These are phyloP conservation scores for Gobio gobio DNA, from an alignment of 2,113 vertebrate species.

Conservation along the genomic window DNA sequence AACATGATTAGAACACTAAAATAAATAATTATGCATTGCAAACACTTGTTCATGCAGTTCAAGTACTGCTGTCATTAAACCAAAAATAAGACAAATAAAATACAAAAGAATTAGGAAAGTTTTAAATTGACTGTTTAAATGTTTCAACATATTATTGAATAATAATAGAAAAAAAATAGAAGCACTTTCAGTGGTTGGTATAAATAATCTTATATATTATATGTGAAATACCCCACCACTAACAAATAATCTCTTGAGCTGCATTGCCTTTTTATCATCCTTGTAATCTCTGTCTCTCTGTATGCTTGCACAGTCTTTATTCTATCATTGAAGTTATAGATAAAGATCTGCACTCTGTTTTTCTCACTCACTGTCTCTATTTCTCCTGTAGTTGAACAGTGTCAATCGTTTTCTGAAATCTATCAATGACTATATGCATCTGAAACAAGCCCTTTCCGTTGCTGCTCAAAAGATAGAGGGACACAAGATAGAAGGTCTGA, in stretches of 20 bases:
- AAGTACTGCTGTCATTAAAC: not conserved
- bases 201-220: not conserved
- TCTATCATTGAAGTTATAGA: not conserved
- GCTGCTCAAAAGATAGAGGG: conserved; percentile 76
- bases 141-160: not conserved
- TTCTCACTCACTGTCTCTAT: not conserved
- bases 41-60: not conserved
- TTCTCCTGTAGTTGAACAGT: conserved; percentile 66
- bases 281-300: not conserved
- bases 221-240: not conserved
- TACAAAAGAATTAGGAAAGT: not conserved
- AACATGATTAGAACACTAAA: too few relatives aligned
- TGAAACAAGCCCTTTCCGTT: conserved; percentile 68
- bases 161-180: not conserved
- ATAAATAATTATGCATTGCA: not conserved
- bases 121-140: not conserved
- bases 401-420: conserved; percentile 72
- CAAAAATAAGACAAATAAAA: not conserved
- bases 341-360: not conserved
- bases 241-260: not conserved
- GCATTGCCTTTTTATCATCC: not conserved
- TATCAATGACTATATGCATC: conserved; percentile 73
- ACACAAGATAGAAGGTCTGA: conserved; percentile 72
- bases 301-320: not conserved
- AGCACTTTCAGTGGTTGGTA: not conserved